Base-by-base conservation (phyloP, 2,888 invertebrate genomes). In the Amorpha juglandis region DNA sequence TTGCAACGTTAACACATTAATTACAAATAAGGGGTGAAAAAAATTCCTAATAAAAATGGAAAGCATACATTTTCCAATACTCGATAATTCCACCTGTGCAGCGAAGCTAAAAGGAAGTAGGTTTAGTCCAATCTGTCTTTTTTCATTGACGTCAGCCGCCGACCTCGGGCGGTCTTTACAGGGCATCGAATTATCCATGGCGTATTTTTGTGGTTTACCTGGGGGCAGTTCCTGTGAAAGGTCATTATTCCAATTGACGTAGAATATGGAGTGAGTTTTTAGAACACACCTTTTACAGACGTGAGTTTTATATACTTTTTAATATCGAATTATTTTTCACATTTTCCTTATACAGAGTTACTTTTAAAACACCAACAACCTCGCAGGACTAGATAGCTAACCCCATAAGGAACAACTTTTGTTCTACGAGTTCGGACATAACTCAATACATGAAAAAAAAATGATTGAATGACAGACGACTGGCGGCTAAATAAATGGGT, bases 1-100 rank as follows among this genome's bases (percentile, higher is more conserved):
- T 42, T 42, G 16, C 4, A 3, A 1, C 48, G 16, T 48, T 0
- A 6, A 48, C 48, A 48, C 48, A 48, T 48, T 48, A n/a, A 48
- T 48, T 48, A 48, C n/a, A n/a, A 53, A 35, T 53, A 35, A 6
- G 52, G 63, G 69, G 70, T 69, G 48, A 63, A 16, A 21, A 16
- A 19, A 19, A 19, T 58, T 42, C 8, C 12, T 6, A 58, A 38
- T 42, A 58, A 42, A 58, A 55, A 58, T 16, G 38, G 16, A 42
- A 55, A 19, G 58, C 38, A 38, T 55, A 53, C n/a, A 19, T 33
- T 45, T 27, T 42, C 65, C 58, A 42, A 58, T 58, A 58, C 58
- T 19, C 38, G 38, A 12, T 58, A 63, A 48, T 63, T 47, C 33
- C n/a, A n/a, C 47, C 48, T 27, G 48, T 55, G 55, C 16, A 55